phyloP scores from a whole-genome alignment of 2,888 invertebrate genomes.

The Campopleginae sp. region DNA sequence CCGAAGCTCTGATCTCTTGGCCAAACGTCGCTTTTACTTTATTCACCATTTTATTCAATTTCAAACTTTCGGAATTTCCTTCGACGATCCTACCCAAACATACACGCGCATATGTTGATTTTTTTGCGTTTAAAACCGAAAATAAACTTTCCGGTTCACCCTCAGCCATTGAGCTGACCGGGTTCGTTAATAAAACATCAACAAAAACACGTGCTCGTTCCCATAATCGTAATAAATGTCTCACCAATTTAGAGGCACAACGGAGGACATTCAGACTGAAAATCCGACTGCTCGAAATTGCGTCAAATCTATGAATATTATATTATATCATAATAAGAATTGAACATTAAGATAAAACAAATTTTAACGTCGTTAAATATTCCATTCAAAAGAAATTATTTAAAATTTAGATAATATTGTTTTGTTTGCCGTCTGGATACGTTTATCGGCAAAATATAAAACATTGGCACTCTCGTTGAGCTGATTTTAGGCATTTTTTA shows the following conservation, averaged over 20 bases:
- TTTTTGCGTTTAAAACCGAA: not conserved
- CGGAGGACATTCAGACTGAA: conserved; percentile 44
- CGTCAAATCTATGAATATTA: conserved; percentile 17
- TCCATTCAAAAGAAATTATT: conserved; percentile 28
- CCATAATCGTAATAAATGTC: not conserved
- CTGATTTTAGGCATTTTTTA: conserved; percentile 61
- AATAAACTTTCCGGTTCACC: not conserved
- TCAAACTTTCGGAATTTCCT: not conserved
- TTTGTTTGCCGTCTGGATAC: conserved; percentile 44
- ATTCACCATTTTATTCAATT: not conserved
- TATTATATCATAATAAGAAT: conserved; percentile 37
- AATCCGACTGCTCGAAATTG: conserved; percentile 37
- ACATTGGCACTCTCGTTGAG: conserved; percentile 7
- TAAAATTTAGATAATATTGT: conserved; percentile 50
- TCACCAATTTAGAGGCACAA: conserved; percentile 4
- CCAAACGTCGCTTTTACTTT: not conserved
- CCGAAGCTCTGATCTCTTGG: not conserved
- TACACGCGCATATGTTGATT: not conserved
- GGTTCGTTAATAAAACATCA: not conserved
- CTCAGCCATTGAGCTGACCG: not conserved
- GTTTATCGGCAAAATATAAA: conserved; percentile 27
- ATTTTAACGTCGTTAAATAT: conserved; percentile 67
- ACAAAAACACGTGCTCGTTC: not conserved
- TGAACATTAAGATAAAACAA: conserved; percentile 19
- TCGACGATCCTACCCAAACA: not conserved